Percentiles rank a stretch among this genome's conserved stretches.
These are phyloP conservation scores for Actias luna DNA, from an alignment of 2,888 invertebrate species.

Conservation along the genomic window DNA sequence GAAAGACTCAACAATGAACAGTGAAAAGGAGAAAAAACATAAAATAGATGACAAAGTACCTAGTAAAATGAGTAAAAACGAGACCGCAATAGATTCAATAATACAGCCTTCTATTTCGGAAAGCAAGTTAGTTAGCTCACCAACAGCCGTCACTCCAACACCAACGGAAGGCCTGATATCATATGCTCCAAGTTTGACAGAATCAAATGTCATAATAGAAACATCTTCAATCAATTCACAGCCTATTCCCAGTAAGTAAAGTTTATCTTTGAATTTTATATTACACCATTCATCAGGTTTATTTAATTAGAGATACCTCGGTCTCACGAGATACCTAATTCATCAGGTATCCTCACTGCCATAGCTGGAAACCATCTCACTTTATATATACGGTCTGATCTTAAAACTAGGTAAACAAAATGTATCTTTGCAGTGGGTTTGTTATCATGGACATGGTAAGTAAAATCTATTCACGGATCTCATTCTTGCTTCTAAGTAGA, in stretches of 20 bases:
- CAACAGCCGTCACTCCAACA: conserved; percentile 51
- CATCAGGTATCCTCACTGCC: too few relatives aligned
- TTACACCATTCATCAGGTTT: too few relatives aligned
- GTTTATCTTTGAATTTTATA: too few relatives aligned
- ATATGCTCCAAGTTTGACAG: conserved; percentile 41
- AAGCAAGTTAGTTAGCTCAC: conserved; percentile 31
- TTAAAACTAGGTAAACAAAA: too few relatives aligned
- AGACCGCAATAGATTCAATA: conserved; percentile 50
- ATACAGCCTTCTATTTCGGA: conserved; percentile 61
- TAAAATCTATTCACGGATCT: too few relatives aligned
- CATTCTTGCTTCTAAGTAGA: too few relatives aligned
- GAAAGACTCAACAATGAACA: conserved; percentile 46
- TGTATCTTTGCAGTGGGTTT: too few relatives aligned
- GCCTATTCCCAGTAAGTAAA: conserved; percentile 62
- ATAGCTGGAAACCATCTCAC: too few relatives aligned
- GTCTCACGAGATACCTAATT: too few relatives aligned
- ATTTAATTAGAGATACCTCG: too few relatives aligned
- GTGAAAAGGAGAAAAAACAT: conserved; percentile 63
- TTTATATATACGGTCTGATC: too few relatives aligned
- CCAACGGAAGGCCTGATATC: conserved; percentile 60
- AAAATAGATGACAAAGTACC: conserved; percentile 51
- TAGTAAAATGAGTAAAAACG: conserved; percentile 45
- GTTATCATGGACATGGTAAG: too few relatives aligned
- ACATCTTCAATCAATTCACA: conserved; percentile 62
- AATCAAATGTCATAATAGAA: conserved; percentile 40